Conservation (phyloP, 2,113 vertebrate genomes). For the Heloderma charlesbogerti region DNA sequence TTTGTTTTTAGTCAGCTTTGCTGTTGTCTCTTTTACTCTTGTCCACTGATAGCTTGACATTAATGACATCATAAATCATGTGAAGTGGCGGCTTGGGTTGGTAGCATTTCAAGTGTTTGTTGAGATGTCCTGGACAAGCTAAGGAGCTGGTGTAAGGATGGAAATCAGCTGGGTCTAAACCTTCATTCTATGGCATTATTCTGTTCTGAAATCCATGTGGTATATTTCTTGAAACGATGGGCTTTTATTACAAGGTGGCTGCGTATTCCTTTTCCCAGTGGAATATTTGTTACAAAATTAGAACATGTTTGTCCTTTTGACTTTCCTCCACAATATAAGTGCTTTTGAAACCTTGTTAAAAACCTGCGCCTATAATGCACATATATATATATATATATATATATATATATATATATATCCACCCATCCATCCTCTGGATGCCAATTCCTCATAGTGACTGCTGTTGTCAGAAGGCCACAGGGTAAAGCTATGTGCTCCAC, state of each 20-base stretch:
- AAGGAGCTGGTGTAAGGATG: constrained; percentile 79
- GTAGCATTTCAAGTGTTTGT: constrained; percentile 90
- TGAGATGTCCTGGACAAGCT: constrained; percentile 81
- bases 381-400: not conserved
- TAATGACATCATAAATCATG: constrained; percentile 99
- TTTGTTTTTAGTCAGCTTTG: constrained; percentile 97
- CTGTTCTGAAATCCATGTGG: constrained; percentile 37
- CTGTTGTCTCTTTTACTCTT: constrained; percentile 97
- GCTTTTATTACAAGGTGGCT: constrained; percentile 35
- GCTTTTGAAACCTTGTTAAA: constrained; percentile 26
- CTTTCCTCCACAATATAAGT: not conserved
- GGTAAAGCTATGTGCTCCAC: not conserved
- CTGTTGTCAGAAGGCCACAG: not conserved
- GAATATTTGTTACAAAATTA: constrained; percentile 45
- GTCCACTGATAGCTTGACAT: constrained; percentile 99
- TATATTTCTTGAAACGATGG: constrained; percentile 35
- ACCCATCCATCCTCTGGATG: no score
- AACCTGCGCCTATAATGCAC: not conserved
- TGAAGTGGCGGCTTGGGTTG: constrained; percentile 89
- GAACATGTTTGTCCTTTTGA: constrained; percentile 44
- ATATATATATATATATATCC: no score
- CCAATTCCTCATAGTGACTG: constrained; percentile 22
- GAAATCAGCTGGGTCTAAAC: constrained; percentile 64
- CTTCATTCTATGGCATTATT: constrained; percentile 58
- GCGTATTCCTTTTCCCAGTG: constrained; percentile 26